Evolutionary conservation across 2,797 vertebrate genomes (phyloP).

Genomic region (Bradypodion pumilum): DNA sequence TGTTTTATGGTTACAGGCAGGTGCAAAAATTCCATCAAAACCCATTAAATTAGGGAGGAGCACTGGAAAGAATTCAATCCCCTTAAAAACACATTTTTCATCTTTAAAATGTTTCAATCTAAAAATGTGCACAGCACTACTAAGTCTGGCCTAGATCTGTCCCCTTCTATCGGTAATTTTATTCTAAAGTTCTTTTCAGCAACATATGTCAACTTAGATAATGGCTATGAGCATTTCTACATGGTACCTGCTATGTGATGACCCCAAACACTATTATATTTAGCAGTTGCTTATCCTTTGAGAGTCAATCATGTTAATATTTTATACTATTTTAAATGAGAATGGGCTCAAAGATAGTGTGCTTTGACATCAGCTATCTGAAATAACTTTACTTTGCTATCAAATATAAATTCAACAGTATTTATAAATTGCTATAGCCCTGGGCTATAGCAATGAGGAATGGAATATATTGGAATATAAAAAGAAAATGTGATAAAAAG

Average conservation of each 20-base stretch:
- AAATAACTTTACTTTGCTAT: background rate
- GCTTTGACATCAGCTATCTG: background rate
- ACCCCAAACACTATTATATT: background rate
- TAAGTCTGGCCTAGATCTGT: constrained; percentile 21
- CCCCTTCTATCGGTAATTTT: constrained; percentile 13
- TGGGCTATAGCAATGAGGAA: background rate
- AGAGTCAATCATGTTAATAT: background rate
- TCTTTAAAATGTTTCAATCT: background rate
- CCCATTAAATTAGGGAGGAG: too few relatives aligned
- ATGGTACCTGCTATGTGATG: background rate
- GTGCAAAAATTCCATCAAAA: too few relatives aligned
- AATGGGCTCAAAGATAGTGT: background rate
- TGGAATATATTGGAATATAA: background rate
- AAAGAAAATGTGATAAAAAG: background rate
- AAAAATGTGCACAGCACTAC: background rate
- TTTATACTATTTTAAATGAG: background rate
- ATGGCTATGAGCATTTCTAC: background rate
- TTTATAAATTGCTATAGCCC: background rate
- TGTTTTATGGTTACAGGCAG: background rate
- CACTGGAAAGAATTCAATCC: too few relatives aligned
- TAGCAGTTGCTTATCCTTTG: background rate
- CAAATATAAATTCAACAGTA: background rate
- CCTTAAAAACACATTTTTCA: background rate
- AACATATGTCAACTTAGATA: background rate
- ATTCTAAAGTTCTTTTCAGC: constrained; percentile 1